Base-by-base conservation (phyloP, 2,888 invertebrate genomes). In the Trachelus stipa region DNA sequence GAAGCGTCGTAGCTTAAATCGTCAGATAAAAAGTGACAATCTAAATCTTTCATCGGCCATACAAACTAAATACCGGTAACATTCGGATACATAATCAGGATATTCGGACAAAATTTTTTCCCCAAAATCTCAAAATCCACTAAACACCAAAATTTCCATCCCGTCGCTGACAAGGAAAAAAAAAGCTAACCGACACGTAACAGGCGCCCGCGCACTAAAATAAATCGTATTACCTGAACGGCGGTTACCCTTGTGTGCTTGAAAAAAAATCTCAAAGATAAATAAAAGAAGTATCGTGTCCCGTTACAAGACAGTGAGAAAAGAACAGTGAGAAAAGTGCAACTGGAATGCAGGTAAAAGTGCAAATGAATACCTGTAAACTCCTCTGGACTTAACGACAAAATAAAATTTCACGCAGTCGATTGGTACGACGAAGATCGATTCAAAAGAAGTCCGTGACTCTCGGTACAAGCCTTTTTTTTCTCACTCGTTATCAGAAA, bases 1-100 rank as follows among this genome's bases (percentile, higher is more conserved):
- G 69, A 30, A 15, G 69, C 69, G 69, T 71, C 71, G 71, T 71
- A 33, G 71, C 71, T 71, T 71, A 71, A 71, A 71, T 71, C 33
- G 71, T 31, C 31, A 23, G 71, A 71, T 71, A 71, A 23, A 71
- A 71, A 6, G 34, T 23, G 71, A 71, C n/a, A 71, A 31, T 71
- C 71, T 71, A 31, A 71, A 71, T 71, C 71, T 31, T 12, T 71
- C 71, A 71, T 71, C 71, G 31, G 33, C 33, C 31, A 56, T 56
- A 56, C 23, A 56, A 56, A 56, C 56, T 23, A 56, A 23, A 56
- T 23, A 23, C 56, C 56, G 56, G 0, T 15, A 56, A 56, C 3
- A 9, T 56, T 56, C 9, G 23, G 6, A 56, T 23, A 56, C 56
- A 40, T 6, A 9, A 23, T 56, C 56, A 9, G 56, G 9, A 56